phyloP scores from a whole-genome alignment of 2,113 vertebrate species.

The Zapus hudsonius region DNA sequence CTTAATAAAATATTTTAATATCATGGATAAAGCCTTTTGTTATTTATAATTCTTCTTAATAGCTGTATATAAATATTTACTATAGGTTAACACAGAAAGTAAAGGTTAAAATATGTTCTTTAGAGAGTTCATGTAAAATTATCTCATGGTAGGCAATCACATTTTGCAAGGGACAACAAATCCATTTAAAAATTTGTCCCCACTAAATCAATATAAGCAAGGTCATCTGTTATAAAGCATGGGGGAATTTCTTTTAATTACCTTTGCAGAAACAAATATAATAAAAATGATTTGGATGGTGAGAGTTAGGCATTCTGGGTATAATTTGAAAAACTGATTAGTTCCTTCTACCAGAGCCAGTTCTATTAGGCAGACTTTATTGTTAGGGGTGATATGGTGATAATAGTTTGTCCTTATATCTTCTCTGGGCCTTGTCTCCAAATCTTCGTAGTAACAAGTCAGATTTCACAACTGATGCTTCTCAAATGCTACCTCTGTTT shows the following conservation, averaged over 20 bases:
- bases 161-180: conserved; percentile 27
- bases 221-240: neutral
- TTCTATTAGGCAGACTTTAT: neutral
- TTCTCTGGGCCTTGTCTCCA: neutral
- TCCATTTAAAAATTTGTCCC: neutral
- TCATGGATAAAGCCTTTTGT: neutral
- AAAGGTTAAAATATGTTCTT: conserved; percentile 57
- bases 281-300: conserved; percentile 16
- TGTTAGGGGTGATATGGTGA: neutral
- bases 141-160: neutral
- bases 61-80: conserved; percentile 9
- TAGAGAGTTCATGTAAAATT: conserved; percentile 11
- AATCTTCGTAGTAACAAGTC: neutral
- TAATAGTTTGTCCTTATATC: neutral
- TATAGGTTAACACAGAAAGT: conserved; percentile 37
- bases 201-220: conserved; percentile 12
- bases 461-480: neutral
- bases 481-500: neutral
- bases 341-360: neutral
- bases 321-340: neutral
- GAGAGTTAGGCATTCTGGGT: neutral
- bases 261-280: neutral
- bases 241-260: conserved; percentile 2
- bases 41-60: conserved; percentile 44
- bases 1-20: conserved; percentile 24